Evolutionary conservation across 53 echinoderm and acorn worm genomes (phyloP), one percentile per base, ranked within the genome.

Genomic region (Mesocentrotus franciscanus): DNA sequence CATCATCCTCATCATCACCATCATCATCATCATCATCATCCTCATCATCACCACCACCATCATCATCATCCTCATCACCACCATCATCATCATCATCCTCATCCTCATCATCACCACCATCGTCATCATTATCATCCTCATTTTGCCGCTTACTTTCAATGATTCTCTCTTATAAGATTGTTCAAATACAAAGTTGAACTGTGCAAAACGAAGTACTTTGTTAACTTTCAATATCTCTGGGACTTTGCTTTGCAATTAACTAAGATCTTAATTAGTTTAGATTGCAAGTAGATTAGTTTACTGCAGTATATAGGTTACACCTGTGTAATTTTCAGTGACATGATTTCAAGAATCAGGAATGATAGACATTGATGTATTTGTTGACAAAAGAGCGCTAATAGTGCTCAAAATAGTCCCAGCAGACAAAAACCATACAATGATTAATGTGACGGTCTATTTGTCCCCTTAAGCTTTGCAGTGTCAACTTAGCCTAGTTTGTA

Each of bases 101-200:
- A 93, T 57, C 32, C 60, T 81, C 93, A 93, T 93, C 60, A 93
- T 93, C 93, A 93, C 60, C 93, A 93, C 79, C 81, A 92, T 92
- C 49, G 55, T 56, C 56, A 26, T 92, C 29, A 59, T 90, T 57
- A 90, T 60, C 61, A 90, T 59, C 14, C 57, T 57, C 59, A 58
- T 87, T 24, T 16, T 27, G 6, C 22, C 83, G 1, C 24, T 83
- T 34, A 34, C 49, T 5, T 49, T 49, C 6, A 49, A 49, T 49
- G 49, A 49, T 49, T 49, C 49, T 49, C 49, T 49, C 49, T 6
- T 4, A 49, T 49, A 6, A 49, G 49, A 49, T 49, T 49, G 49
- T 49, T 49, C 6, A 49, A 5, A 49, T 49, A 49, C 49, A 49
- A 4, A 49, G 49, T 49, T 49, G 5, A 49, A 49, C 6, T 49